Evolutionary conservation across 2,888 invertebrate species (phyloP), one percentile per base, ranked within the genome.

Genomic region (Lamellibrachia columna): DNA sequence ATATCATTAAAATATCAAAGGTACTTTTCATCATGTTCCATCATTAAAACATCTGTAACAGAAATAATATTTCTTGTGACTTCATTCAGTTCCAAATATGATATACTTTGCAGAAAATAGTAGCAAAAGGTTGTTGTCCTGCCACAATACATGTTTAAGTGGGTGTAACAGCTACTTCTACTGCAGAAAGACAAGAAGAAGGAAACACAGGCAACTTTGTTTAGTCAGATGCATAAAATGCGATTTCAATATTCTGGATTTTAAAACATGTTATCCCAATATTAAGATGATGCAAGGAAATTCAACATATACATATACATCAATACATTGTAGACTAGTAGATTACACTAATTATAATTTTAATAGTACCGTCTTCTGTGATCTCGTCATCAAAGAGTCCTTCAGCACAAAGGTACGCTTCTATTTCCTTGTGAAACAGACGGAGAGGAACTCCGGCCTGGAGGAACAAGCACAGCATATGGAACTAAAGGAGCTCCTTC

Each of bases 391-490:
- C 95, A 94, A 96, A 96, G 22, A 96, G 94, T 4, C 96, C 96
- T 93, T 96, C 96, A 2, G 95, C 95, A 90, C 95, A 95, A 40
- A 96, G 93, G 92, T 96, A 96, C 0, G 96, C 96, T 93, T 96
- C 96, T 94, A 96, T 95, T 93, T 96, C 96, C 93, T 96, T 96
- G 94, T 96, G 96, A 94, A 95, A 96, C 90, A 96, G 95, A 22
- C 96, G 93, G 9, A 96, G 94, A 22, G 95, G 95, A 90, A 95
- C 95, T 0, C 96, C 96, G 58, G 95, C 95, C 96, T 96, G 22
- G 15, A 58, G 58, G 58, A 58, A 11, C 28, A 90, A 22, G n/a
- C n/a, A 22, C 75, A 75, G 22, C 0, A 22, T 75, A 75, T n/a
- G 6, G 22, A 3, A 11, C 3, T 11, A 22, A 22, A 75, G 75